Evolutionary conservation across 2,797 vertebrate species (phyloP).

Genomic region (Euthynnus affinis): DNA sequence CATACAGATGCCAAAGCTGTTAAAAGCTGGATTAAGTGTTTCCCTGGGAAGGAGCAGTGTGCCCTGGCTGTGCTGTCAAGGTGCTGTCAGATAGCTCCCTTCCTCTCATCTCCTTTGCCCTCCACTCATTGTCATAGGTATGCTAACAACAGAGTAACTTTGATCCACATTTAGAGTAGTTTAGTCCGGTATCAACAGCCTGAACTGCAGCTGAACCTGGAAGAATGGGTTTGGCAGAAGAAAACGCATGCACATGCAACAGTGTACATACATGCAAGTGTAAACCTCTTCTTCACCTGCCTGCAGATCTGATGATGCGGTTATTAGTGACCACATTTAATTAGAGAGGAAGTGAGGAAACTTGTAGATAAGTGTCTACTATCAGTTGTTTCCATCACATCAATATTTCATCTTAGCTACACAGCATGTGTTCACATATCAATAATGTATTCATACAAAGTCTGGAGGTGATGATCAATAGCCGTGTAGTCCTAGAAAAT

Average conservation of each 20-base stretch:
- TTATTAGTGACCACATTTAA: neutral
- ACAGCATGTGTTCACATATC: neutral
- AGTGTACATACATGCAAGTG: neutral
- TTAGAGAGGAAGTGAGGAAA: neutral
- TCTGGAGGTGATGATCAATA: neutral
- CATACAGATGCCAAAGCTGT: constrained; percentile 75
- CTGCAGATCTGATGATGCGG: neutral
- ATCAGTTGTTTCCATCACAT: neutral
- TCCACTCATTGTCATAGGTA: constrained; percentile 60
- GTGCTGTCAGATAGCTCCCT: constrained; percentile 70
- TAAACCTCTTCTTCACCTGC: neutral
- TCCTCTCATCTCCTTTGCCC: constrained; percentile 56
- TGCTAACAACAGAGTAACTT: constrained; percentile 47
- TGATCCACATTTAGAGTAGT: constrained; percentile 44
- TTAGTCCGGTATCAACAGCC: constrained; percentile 16
- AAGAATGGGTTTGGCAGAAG: neutral
- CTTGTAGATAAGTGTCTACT: no score
- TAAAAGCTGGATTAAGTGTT: constrained; percentile 83
- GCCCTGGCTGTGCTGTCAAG: constrained; percentile 73
- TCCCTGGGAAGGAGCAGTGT: constrained; percentile 70
- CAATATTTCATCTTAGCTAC: constrained; percentile 3
- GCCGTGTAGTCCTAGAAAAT: neutral
- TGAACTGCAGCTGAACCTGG: constrained; percentile 17
- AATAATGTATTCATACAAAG: constrained; percentile 14
- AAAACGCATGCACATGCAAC: neutral